These are phyloP conservation scores for Mactra quadrangularis DNA, from an alignment of 1,140 invertebrate species.

Conservation along the genomic window DNA sequence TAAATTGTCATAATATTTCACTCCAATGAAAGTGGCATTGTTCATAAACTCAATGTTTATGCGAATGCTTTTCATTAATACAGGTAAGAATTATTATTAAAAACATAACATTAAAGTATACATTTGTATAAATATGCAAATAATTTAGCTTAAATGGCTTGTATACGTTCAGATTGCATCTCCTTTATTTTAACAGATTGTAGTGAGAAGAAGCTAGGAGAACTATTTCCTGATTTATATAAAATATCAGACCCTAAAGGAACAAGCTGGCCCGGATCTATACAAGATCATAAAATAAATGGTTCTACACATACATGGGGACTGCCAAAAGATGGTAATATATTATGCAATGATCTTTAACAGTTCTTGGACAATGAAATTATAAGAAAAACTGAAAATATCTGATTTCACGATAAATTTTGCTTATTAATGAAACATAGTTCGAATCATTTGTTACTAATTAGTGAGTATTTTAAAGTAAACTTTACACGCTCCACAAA, in stretches of 20 bases:
- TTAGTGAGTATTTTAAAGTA: background rate
- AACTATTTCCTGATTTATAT: constrained; percentile 27
- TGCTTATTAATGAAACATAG: background rate
- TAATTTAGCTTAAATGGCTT: background rate
- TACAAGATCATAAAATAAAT: background rate
- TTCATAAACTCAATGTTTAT: too few species aligned
- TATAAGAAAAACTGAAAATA: background rate
- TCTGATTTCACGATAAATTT: too few species aligned
- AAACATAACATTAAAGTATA: background rate
- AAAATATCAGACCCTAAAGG: background rate
- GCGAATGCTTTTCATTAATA: too few species aligned
- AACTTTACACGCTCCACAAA: background rate
- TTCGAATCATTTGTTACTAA: background rate
- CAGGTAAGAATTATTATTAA: too few species aligned
- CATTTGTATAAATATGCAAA: background rate
- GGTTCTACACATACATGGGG: background rate
- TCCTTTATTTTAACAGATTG: constrained; percentile 1
- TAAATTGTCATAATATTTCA: too few species aligned
- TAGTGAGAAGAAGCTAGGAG: background rate
- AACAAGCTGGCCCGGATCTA: constrained; percentile 10
- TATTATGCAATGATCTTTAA: background rate
- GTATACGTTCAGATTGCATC: background rate
- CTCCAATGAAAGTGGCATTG: too few species aligned
- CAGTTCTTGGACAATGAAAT: background rate
- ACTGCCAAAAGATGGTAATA: constrained; percentile 14